phyloP scores from a whole-genome alignment of 2,888 invertebrate species.

The Caenorhabditis doughertyi region DNA sequence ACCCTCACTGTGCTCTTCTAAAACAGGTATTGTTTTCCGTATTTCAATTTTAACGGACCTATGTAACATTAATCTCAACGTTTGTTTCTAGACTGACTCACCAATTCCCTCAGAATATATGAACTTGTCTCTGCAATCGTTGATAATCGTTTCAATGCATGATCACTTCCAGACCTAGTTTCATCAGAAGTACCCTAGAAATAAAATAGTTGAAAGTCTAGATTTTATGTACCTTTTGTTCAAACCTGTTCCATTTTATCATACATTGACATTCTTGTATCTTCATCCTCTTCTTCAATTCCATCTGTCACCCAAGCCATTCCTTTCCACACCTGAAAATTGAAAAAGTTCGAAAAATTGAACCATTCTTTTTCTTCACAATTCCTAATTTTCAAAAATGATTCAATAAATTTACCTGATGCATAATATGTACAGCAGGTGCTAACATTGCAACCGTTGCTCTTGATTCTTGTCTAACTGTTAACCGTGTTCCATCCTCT shows the following conservation, averaged over 20 bases:
- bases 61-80: no score
- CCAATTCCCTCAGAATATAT: conserved; percentile 76
- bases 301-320: conserved; percentile 83
- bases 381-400: not conserved
- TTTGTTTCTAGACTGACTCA: conserved; percentile 46
- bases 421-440: conserved; percentile 82
- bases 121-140: conserved; percentile 80
- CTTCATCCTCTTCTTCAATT: conserved; percentile 81
- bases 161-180: conserved; percentile 68
- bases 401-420: conserved; percentile 70
- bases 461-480: conserved; percentile 77
- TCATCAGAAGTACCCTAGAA: conserved; percentile 76
- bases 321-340: conserved; percentile 80
- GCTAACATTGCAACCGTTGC: conserved; percentile 82
- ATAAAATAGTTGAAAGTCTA: not conserved
- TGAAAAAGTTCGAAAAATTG: no score
- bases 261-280: conserved; percentile 73
- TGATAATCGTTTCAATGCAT: conserved; percentile 76
- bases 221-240: not conserved
- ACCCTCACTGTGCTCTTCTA: no score
- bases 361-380: not conserved
- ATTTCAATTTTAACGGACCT: no score
- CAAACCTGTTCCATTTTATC: conserved; percentile 75
- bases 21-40: no score
- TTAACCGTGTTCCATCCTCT: conserved; percentile 67